phyloP scores from a whole-genome alignment of 2,888 invertebrate genomes.

The Cinara cedri region DNA sequence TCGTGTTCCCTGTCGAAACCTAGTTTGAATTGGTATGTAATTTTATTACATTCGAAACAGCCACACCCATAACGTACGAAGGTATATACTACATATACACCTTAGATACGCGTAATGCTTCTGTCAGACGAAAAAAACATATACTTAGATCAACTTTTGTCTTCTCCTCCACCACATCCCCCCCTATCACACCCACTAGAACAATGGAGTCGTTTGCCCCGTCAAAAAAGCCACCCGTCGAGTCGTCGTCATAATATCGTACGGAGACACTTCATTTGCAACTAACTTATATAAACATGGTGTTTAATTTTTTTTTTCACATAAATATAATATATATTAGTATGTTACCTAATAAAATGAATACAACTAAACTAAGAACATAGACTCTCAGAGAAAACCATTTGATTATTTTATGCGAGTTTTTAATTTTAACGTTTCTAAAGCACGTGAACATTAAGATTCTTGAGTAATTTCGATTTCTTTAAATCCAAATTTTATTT shows the following conservation, averaged over 20 bases:
- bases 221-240: conserved; percentile 22
- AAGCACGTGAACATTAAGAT: too few species aligned
- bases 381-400: too few species aligned
- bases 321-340: too few species aligned
- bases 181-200: too few species aligned
- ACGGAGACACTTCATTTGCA: conserved; percentile 4
- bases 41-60: conserved; percentile 24
- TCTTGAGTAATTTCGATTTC: too few species aligned
- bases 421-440: too few species aligned
- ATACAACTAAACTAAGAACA: too few species aligned
- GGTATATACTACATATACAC: too few species aligned
- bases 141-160: neutral
- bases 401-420: too few species aligned
- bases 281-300: neutral
- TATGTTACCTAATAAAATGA: too few species aligned
- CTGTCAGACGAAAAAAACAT: neutral
- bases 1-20: conserved; percentile 33
- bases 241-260: neutral
- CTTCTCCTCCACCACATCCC: neutral
- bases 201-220: neutral
- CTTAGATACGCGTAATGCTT: neutral
- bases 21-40: conserved; percentile 43
- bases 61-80: conserved; percentile 16
- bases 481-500: too few species aligned
- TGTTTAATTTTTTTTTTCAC: too few species aligned